A percentile compares a stretch with the other conserved stretches of the same genome.
phyloP scores from a whole-genome alignment of 2,797 vertebrate species.

The Muscicapa striata region DNA sequence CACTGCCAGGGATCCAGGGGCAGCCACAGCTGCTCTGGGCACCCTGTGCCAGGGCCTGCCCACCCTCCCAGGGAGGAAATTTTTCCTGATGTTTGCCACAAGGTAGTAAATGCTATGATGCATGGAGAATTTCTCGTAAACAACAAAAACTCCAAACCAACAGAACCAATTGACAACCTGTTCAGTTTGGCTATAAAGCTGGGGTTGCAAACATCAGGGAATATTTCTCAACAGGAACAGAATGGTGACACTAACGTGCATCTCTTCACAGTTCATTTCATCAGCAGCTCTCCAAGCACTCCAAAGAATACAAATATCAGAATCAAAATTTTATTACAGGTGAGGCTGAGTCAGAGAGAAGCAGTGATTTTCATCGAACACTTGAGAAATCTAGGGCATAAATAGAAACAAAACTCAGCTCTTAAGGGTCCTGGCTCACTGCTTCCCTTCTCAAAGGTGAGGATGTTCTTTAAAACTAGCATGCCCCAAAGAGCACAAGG shows the following conservation, averaged over 20 bases:
- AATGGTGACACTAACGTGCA: background rate
- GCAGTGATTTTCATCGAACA: background rate
- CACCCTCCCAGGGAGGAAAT: fast-evolving
- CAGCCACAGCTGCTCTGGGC: background rate
- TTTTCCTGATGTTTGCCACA: background rate
- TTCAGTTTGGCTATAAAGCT: background rate
- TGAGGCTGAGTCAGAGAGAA: background rate
- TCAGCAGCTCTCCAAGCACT: background rate
- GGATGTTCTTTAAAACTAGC: background rate
- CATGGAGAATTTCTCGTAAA: background rate
- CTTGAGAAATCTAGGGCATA: background rate
- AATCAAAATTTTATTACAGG: background rate
- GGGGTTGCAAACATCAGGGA: background rate
- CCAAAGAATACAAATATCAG: background rate
- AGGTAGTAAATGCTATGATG: background rate
- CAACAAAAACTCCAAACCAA: background rate
- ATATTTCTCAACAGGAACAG: background rate
- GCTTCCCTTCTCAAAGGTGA: background rate
- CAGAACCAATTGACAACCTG: background rate
- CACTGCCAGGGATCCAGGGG: too few species aligned
- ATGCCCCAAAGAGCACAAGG: background rate
- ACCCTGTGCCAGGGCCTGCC: background rate
- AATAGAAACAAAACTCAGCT: background rate
- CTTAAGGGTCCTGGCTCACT: background rate
- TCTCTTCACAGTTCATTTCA: background rate